Percentiles rank a stretch among this genome's conserved stretches.
Conservation (phyloP, 2,113 vertebrate genomes). For the Microtus pennsylvanicus region DNA sequence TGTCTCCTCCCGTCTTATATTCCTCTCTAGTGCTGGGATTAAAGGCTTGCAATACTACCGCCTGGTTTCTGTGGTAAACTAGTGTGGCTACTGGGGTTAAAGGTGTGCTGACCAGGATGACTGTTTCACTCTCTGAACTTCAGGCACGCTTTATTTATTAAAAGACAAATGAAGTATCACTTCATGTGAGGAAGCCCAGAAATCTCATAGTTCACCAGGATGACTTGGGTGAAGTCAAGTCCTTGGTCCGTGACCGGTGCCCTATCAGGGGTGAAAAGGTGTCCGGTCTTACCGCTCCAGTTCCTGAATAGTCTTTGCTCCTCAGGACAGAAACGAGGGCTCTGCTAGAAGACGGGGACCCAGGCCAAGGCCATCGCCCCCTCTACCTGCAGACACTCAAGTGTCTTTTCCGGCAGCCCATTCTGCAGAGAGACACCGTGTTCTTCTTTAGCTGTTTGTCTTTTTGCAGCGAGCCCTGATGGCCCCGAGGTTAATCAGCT, state of each 20-base stretch:
- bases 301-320: background rate
- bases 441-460: too few relatives aligned
- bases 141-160: too few relatives aligned
- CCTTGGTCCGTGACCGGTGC: background rate
- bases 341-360: background rate
- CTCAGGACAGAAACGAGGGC: background rate
- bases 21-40: too few relatives aligned
- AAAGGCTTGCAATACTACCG: too few relatives aligned
- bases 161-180: too few relatives aligned
- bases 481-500: background rate
- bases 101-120: too few relatives aligned
- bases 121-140: too few relatives aligned
- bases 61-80: too few relatives aligned
- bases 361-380: rapidly evolving
- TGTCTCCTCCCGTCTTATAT: too few relatives aligned
- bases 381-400: rapidly evolving
- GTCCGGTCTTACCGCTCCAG: background rate
- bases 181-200: background rate
- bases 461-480: background rate
- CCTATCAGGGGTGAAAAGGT: background rate
- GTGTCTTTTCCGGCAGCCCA: rapidly evolving
- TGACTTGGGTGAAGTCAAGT: background rate
- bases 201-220: background rate
- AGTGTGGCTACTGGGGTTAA: too few relatives aligned
- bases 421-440: too few relatives aligned